A percentile compares a stretch with the other conserved stretches of the same genome.
Conservation (phyloP, 2,888 invertebrate genomes). For the Drosophila melanosoma region DNA sequence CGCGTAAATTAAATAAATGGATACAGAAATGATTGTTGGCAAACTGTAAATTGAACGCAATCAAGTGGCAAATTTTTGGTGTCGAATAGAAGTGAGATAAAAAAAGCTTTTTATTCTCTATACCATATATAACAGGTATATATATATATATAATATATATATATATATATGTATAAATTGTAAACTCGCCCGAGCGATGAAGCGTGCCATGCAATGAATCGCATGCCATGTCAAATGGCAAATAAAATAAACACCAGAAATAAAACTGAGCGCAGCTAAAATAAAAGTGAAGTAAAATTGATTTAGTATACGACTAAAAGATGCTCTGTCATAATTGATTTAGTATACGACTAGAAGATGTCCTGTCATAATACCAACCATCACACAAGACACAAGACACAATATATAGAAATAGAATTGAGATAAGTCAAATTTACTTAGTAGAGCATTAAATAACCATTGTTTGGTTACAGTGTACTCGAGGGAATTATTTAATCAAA, state of each 20-base stretch:
- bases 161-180: constrained; percentile 1
- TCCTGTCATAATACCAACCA: not conserved
- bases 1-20: constrained; percentile 9
- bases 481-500: constrained; percentile 12
- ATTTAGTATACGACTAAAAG: not conserved
- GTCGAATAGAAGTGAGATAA: constrained; percentile 27
- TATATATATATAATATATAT: too few species aligned
- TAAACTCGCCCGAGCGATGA: constrained; percentile 11
- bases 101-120: constrained; percentile 7
- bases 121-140: not conserved
- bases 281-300: not conserved
- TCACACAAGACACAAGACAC: too few species aligned
- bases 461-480: constrained; percentile 6
- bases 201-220: constrained; percentile 32
- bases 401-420: too few species aligned
- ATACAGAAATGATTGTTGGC: constrained; percentile 28
- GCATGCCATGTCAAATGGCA: constrained; percentile 24
- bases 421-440: not conserved
- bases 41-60: constrained; percentile 53
- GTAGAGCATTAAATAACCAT: not conserved
- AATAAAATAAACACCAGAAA: constrained; percentile 32
- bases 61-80: constrained; percentile 48
- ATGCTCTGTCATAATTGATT: constrained; percentile 2
- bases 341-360: not conserved
- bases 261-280: constrained; percentile 28